These are phyloP conservation scores for Calypte anna DNA, from an alignment of 2,113 vertebrate genomes.

Conservation along the genomic window DNA sequence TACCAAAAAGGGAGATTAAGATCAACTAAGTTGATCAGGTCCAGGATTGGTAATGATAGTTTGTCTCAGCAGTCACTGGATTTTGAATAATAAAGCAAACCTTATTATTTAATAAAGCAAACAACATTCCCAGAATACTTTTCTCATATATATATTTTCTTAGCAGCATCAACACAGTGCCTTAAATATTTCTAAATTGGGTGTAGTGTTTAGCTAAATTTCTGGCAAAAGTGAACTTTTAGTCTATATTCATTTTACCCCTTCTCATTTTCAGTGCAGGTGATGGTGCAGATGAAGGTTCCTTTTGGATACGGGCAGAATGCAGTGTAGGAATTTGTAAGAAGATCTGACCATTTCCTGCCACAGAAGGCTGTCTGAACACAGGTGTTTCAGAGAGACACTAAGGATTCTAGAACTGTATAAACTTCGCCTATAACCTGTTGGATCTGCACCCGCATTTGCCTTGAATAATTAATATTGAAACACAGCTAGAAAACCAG, in stretches of 20 bases:
- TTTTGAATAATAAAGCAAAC: background rate
- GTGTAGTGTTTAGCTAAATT: background rate
- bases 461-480: background rate
- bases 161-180: background rate
- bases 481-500: background rate
- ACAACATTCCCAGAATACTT: background rate
- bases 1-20: background rate
- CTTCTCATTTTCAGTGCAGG: background rate
- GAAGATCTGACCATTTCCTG: too few species aligned
- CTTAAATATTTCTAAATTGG: background rate
- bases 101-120: background rate
- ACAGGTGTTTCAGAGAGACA: background rate
- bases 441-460: background rate
- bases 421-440: background rate
- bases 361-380: too few species aligned
- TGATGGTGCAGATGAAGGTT: background rate
- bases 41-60: background rate
- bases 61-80: background rate
- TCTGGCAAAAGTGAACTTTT: background rate
- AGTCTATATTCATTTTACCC: background rate
- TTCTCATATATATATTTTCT: background rate
- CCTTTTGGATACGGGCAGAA: background rate
- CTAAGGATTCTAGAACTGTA: background rate
- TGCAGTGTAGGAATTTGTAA: too few species aligned
- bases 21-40: background rate